These are phyloP conservation scores for Melipona quadrifasciata DNA, from an alignment of 1,140 invertebrate genomes.

Conservation along the genomic window DNA sequence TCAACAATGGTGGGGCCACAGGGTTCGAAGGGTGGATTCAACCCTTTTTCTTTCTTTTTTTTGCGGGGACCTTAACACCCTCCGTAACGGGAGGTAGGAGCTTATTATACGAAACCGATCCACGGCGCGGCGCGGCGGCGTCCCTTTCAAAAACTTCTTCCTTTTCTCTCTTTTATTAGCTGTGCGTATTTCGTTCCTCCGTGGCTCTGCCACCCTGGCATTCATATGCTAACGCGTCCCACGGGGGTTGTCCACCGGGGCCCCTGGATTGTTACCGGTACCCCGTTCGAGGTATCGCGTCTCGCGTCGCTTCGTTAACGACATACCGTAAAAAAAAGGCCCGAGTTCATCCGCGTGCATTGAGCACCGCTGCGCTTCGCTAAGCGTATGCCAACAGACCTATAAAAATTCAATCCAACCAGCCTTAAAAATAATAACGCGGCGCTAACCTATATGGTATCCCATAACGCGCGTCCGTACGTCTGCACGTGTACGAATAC, in stretches of 20 bases:
- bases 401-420: constrained; percentile 72
- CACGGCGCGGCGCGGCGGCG: constrained; percentile 49
- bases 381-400: constrained; percentile 67
- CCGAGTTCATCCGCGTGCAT: constrained; percentile 18
- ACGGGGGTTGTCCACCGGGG: constrained; percentile 58
- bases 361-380: constrained; percentile 63
- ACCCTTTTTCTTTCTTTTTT: constrained; percentile 54
- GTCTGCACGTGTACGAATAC: constrained; percentile 42
- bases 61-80: constrained; percentile 66
- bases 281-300: constrained; percentile 50
- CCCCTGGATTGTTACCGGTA: constrained; percentile 57
- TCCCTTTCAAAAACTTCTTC: constrained; percentile 46
- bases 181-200: constrained; percentile 60
- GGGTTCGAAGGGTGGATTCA: constrained; percentile 52
- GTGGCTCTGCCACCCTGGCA: constrained; percentile 59
- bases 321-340: constrained; percentile 56
- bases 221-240: constrained; percentile 72
- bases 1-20: constrained; percentile 14
- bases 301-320: constrained; percentile 54
- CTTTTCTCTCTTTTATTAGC: constrained; percentile 66
- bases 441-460: constrained; percentile 63
- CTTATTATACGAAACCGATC: constrained; percentile 72
- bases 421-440: constrained; percentile 72
- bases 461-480: constrained; percentile 58
- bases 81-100: constrained; percentile 43